These are phyloP conservation scores for Eumerus sabulonum DNA, from an alignment of 2,888 invertebrate genomes.

Conservation along the genomic window DNA sequence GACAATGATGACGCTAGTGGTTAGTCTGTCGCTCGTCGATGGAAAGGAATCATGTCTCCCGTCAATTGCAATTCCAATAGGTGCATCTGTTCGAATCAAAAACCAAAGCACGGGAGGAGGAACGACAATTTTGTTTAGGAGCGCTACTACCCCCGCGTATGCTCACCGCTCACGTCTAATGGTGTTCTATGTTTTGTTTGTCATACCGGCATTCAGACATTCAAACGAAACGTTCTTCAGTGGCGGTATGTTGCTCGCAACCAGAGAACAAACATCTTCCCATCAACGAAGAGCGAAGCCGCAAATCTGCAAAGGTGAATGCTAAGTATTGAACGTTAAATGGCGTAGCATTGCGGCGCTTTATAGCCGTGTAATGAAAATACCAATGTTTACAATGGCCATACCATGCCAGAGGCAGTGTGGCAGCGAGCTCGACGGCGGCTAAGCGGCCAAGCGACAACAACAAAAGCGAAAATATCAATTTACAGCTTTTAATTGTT, in stretches of 20 bases:
- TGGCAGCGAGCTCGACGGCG: constrained; percentile 4
- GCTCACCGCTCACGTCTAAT: constrained; percentile 37
- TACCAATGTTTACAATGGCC: constrained; percentile 68
- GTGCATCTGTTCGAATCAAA: constrained; percentile 62
- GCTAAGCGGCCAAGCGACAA: not conserved
- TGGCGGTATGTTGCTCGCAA: constrained; percentile 52
- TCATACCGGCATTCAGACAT: constrained; percentile 56
- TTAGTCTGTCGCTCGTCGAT: constrained; percentile 27
- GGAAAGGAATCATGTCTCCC: constrained; percentile 62
- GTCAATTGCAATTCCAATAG: constrained; percentile 69
- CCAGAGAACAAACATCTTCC: constrained; percentile 60
- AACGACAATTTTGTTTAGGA: constrained; percentile 50
- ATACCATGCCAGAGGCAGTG: constrained; percentile 53
- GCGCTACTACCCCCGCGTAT: not conserved
- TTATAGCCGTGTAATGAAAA: constrained; percentile 67
- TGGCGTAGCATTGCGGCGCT: constrained; percentile 37
- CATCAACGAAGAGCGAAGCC: constrained; percentile 18
- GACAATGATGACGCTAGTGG: constrained; percentile 16
- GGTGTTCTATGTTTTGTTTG: constrained; percentile 68
- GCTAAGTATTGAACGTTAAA: constrained; percentile 7
- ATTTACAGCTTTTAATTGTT: constrained; percentile 69
- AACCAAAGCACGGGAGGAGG: constrained; percentile 25
- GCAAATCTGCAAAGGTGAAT: constrained; percentile 20
- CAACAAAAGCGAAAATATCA: constrained; percentile 66
- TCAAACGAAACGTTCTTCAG: constrained; percentile 58